Evolutionary conservation across 1,140 invertebrate species (phyloP).

Genomic region (Phocides pigmalion): DNA sequence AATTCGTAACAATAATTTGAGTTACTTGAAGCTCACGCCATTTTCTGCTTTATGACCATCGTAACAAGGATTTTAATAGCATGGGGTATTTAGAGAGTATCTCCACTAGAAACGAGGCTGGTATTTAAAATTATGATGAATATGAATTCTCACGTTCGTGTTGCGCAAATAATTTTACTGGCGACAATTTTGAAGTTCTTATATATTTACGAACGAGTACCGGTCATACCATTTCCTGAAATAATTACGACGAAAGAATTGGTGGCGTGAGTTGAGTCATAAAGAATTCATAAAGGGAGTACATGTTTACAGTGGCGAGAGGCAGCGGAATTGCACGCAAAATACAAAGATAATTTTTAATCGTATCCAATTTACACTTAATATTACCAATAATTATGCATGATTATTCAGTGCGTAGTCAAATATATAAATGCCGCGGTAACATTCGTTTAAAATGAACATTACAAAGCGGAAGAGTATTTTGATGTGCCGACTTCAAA

Average conservation of each 20-base stretch:
- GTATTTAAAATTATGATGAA: slow-evolving; percentile 23
- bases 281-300: slow-evolving; percentile 8
- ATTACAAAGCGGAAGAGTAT: too few relatives aligned
- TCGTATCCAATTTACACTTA: too few relatives aligned
- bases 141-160: slow-evolving; percentile 30
- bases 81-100: neutral
- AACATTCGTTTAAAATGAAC: too few relatives aligned
- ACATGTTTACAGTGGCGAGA: neutral
- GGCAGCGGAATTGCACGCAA: neutral
- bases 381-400: too few relatives aligned
- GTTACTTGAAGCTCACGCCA: neutral
- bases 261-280: slow-evolving; percentile 20
- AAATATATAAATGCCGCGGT: too few relatives aligned
- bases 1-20: slow-evolving; percentile 6
- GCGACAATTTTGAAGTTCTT: slow-evolving; percentile 25
- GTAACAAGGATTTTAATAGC: neutral
- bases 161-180: slow-evolving; percentile 24
- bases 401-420: too few relatives aligned
- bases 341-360: too few relatives aligned
- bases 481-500: too few relatives aligned
- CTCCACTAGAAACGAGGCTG: neutral
- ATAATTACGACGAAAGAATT: slow-evolving; percentile 26
- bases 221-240: slow-evolving; percentile 28
- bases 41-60: neutral
- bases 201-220: slow-evolving; percentile 12